These are phyloP conservation scores for Macrosiphum euphorbiae DNA, from an alignment of 2,888 invertebrate species.

Conservation along the genomic window DNA sequence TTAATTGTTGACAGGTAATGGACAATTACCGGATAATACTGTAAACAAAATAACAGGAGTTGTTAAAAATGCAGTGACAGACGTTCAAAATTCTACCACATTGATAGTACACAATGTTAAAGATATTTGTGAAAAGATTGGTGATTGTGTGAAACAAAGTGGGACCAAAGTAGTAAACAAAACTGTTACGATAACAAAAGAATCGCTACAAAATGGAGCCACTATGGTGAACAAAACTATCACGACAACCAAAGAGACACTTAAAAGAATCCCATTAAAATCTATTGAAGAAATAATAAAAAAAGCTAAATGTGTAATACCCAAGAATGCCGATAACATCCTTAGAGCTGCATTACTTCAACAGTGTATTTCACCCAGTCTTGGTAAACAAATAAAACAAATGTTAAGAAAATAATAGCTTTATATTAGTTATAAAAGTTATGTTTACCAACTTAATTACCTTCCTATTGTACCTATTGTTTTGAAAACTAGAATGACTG, in stretches of 20 bases:
- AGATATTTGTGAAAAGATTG: background rate
- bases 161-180: background rate
- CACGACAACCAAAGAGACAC: constrained; percentile 8
- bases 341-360: constrained; percentile 65
- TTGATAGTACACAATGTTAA: background rate
- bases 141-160: background rate
- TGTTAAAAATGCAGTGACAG: background rate
- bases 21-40: background rate
- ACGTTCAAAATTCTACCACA: background rate
- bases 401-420: background rate
- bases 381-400: constrained; percentile 53
- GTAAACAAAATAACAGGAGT: background rate
- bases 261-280: background rate
- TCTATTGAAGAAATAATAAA: constrained; percentile 50
- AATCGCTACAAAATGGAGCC: constrained; percentile 17
- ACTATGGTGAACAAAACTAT: background rate
- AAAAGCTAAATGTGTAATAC: constrained; percentile 65
- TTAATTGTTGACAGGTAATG: constrained; percentile 12
- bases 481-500: background rate
- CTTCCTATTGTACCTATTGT: background rate
- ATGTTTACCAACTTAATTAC: background rate
- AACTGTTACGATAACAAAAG: constrained; percentile 29
- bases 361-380: constrained; percentile 65
- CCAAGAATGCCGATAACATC: constrained; percentile 62
- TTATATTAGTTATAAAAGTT: background rate